phyloP scores from a whole-genome alignment of 2,797 vertebrate species.

The Smutsia gigantea region DNA sequence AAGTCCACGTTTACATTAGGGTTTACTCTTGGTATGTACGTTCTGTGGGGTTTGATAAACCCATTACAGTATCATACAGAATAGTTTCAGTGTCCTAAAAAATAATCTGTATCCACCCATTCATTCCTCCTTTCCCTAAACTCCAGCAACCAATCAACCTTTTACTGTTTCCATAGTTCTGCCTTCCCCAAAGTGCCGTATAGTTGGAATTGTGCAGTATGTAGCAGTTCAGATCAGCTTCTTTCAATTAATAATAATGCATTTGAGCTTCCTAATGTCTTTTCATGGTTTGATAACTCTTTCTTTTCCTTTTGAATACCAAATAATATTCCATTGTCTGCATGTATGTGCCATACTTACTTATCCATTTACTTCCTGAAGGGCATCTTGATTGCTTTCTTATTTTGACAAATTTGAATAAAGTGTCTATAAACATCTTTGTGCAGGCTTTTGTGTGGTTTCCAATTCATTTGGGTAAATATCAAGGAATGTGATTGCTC shows the following conservation, averaged over 20 bases:
- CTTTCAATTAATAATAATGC: background rate
- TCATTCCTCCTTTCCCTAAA: background rate
- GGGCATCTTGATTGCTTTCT: background rate
- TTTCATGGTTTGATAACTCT: background rate
- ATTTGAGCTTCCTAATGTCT: background rate
- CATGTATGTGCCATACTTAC: background rate
- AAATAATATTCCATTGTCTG: background rate
- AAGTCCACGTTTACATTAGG: background rate
- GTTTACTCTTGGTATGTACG: background rate
- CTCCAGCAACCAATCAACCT: background rate
- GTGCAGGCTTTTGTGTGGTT: background rate
- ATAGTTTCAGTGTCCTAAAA: background rate
- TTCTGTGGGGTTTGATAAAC: background rate
- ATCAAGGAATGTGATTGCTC: background rate
- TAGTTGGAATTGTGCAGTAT: background rate
- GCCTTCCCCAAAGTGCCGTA: background rate
- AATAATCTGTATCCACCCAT: background rate
- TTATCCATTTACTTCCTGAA: background rate
- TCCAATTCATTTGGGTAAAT: background rate
- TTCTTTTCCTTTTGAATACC: background rate
- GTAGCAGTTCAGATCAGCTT: background rate
- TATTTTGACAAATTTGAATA: background rate
- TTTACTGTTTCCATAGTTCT: background rate
- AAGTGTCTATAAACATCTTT: background rate
- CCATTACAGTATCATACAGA: background rate